These are phyloP conservation scores for Tringa solitaria DNA, from an alignment of 2,113 vertebrate genomes.

Conservation along the genomic window DNA sequence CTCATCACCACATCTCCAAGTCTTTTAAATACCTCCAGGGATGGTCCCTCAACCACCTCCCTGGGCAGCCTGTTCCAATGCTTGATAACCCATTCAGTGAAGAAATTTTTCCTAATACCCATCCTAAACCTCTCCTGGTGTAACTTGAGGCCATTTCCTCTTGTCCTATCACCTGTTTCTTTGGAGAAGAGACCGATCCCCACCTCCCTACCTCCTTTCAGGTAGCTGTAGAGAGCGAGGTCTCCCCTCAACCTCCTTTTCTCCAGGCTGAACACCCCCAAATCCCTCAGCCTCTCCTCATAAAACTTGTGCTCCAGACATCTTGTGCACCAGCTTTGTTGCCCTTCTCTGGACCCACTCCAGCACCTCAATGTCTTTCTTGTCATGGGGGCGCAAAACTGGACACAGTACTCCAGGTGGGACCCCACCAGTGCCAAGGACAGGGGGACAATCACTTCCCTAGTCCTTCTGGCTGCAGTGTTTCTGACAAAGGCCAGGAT, in stretches of 20 bases:
- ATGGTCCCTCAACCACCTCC: neutral
- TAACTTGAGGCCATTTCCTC: neutral
- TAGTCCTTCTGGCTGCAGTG: neutral
- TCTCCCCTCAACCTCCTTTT: neutral
- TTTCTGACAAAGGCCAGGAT: neutral
- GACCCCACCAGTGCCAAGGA: no score
- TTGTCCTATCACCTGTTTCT: neutral
- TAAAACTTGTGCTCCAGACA: neutral
- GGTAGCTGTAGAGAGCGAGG: neutral
- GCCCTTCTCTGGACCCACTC: neutral
- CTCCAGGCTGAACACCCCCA: neutral
- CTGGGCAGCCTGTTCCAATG: neutral
- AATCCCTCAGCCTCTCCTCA: neutral
- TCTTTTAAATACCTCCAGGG: neutral
- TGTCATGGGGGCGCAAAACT: neutral
- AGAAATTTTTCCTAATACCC: neutral
- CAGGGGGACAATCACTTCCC: neutral
- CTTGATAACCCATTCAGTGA: neutral
- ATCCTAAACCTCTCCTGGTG: neutral
- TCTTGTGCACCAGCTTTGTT: neutral
- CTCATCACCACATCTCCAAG: neutral
- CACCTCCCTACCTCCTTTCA: no score
- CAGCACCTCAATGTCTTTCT: neutral
- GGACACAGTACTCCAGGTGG: neutral
- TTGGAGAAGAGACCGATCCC: no score